Conservation (phyloP, 2,113 vertebrate species). For the Salvelinus sp. region DNA sequence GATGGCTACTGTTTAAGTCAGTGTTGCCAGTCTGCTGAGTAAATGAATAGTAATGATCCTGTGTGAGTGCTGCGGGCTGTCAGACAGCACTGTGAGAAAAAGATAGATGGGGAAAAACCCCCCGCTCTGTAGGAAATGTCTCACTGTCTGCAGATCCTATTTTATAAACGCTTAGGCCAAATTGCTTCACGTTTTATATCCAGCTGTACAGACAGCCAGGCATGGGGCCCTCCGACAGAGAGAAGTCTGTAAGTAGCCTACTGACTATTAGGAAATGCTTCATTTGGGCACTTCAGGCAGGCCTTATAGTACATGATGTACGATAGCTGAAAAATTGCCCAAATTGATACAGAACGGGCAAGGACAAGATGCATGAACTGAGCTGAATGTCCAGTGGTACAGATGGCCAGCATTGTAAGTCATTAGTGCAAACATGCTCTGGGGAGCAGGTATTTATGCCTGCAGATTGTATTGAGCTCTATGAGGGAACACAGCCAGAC, state of each 20-base stretch:
- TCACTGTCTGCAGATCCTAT: conserved; percentile 15
- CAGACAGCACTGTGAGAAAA: conserved; percentile 24
- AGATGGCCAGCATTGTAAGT: conserved; percentile 68
- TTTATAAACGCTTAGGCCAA: conserved; percentile 24
- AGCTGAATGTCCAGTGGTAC: conserved; percentile 48
- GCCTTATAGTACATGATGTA: conserved; percentile 17
- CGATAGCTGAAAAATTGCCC: conserved; percentile 44
- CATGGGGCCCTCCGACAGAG: neutral
- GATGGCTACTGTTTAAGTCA: conserved; percentile 63
- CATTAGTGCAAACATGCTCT: conserved; percentile 75
- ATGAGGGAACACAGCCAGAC: conserved; percentile 52
- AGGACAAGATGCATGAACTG: conserved; percentile 51
- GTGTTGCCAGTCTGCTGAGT: conserved; percentile 66
- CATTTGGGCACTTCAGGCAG: conserved; percentile 34
- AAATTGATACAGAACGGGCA: conserved; percentile 18
- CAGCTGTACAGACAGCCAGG: conserved; percentile 39
- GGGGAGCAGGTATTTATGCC: conserved; percentile 70
- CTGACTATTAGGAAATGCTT: conserved; percentile 42
- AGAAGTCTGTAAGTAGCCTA: neutral
- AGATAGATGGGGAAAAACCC: neutral
- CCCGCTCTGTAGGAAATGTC: conserved; percentile 31
- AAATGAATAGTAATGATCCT: conserved; percentile 74
- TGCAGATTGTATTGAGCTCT: conserved; percentile 65
- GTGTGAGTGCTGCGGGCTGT: conserved; percentile 61
- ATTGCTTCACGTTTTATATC: conserved; percentile 31